Base-by-base conservation (phyloP, 2,113 vertebrate genomes). In the Rhizomys pruinosus region DNA sequence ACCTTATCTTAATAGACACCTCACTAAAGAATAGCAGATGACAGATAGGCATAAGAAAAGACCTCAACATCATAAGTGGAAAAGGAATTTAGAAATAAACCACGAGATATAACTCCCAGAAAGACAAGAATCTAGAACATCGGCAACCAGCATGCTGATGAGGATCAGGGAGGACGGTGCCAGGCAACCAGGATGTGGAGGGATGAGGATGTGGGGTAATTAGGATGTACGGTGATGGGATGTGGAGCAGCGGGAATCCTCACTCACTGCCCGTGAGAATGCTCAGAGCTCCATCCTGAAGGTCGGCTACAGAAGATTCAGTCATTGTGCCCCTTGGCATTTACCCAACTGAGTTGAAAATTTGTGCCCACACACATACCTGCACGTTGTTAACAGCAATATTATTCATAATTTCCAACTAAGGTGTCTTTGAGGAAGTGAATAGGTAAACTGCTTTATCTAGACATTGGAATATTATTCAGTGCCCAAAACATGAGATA, bases 391-490 rank as follows among this genome's bases (percentile, higher is more conserved):
- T 74, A 47, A 87, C 4, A 63, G 77, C n/a, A 84, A 47, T 32
- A 79, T 66, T 78, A 84, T 34, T 94, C 66, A 44, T 52, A 44
- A n/a, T 9, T 77, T 23, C 16, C 81, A 47, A 90, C 55, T 39
- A 61, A 73, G 32, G 64, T 44, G 19, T 42, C 61, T 68, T 94
- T 71, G n/a, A 88, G 37, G 13, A 69, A 29, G 7, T 81, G 73
- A 66, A 15, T 32, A 27, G 8, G 29, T 64, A 55, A 89, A 64
- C 29, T 2, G 25, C 23, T 71, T 34, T 77, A 66, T n/a, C 66
- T 42, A 78, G 69, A 85, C 19, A 88, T 34, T 34, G 19, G n/a
- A 92, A 59, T 84, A 78, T 42, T 84, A 87, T 44, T 92, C 13
- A 52, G 11, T n/a, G 66, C 42, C 25, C 27, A 74, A 69, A 42